These are phyloP conservation scores for Psilanteris sp. DNA, from an alignment of 1,140 invertebrate species.

Conservation along the genomic window DNA sequence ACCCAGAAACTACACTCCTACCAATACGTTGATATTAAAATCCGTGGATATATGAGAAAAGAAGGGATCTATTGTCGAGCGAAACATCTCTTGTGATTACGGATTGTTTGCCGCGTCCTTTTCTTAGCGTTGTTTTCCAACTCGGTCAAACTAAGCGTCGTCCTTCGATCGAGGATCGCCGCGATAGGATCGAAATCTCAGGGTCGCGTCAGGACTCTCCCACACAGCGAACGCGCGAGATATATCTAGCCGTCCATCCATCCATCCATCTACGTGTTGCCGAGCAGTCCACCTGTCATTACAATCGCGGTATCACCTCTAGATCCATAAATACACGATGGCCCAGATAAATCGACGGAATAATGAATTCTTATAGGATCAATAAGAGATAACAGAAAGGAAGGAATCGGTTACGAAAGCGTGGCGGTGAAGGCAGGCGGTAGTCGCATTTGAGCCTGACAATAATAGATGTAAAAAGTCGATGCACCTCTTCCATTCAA, in stretches of 20 bases:
- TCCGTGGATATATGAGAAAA: constrained; percentile 16
- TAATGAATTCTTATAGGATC: constrained; percentile 49
- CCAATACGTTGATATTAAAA: constrained; percentile 2
- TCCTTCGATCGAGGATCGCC: constrained; percentile 66
- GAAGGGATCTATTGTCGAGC: constrained; percentile 30
- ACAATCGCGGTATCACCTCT: constrained; percentile 51
- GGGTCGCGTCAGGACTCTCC: constrained; percentile 64
- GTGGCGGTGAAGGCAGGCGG: constrained; percentile 48
- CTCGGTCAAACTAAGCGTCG: constrained; percentile 62
- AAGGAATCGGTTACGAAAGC: constrained; percentile 56
- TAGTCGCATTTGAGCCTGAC: constrained; percentile 54
- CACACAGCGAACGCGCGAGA: constrained; percentile 47
- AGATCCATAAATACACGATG: constrained; percentile 63
- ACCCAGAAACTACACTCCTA: too few species aligned
- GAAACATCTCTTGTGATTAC: constrained; percentile 26
- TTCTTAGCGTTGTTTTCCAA: constrained; percentile 58
- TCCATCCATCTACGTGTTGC: constrained; percentile 33
- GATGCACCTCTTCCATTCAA: constrained; percentile 61
- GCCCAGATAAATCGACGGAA: constrained; percentile 49
- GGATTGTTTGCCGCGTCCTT: constrained; percentile 50
- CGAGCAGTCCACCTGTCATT: constrained; percentile 60
- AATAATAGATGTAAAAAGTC: constrained; percentile 63
- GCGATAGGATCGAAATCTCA: constrained; percentile 66
- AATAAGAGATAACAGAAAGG: constrained; percentile 59
- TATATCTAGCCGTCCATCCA: constrained; percentile 48